Conservation (phyloP, 2,888 invertebrate genomes). For the Epinotia nisella region DNA sequence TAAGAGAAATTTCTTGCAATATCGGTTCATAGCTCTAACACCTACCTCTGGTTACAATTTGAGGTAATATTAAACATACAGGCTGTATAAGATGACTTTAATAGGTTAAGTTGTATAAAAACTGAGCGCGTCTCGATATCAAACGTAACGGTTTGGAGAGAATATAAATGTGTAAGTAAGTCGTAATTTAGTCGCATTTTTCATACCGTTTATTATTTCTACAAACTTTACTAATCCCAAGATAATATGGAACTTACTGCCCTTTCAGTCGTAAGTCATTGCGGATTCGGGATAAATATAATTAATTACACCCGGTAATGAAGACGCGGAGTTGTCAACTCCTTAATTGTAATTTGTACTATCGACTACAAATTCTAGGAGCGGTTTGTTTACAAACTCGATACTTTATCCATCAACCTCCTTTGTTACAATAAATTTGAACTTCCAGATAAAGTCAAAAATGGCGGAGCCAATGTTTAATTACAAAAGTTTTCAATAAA, state of each 20-base stretch:
- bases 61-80: too few species aligned
- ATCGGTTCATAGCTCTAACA: too few species aligned
- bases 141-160: too few species aligned
- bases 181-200: too few species aligned
- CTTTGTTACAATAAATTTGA: slow-evolving; percentile 48
- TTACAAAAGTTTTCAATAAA: slow-evolving; percentile 49
- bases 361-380: slow-evolving; percentile 7
- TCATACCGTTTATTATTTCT: neutral
- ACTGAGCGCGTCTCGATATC: too few species aligned
- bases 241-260: slow-evolving; percentile 16
- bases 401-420: slow-evolving; percentile 46
- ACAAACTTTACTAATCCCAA: neutral
- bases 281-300: slow-evolving; percentile 32
- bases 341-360: slow-evolving; percentile 39
- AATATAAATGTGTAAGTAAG: too few species aligned
- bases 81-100: too few species aligned
- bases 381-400: slow-evolving; percentile 31
- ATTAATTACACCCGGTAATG: slow-evolving; percentile 34
- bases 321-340: slow-evolving; percentile 37
- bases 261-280: slow-evolving; percentile 29
- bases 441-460: slow-evolving; percentile 48
- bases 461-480: slow-evolving; percentile 49
- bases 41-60: too few species aligned
- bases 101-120: too few species aligned
- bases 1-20: too few species aligned